Evolutionary conservation across 2,888 invertebrate genomes (phyloP), one percentile per base, ranked within the genome.

Genomic region (Trilocha varians): DNA sequence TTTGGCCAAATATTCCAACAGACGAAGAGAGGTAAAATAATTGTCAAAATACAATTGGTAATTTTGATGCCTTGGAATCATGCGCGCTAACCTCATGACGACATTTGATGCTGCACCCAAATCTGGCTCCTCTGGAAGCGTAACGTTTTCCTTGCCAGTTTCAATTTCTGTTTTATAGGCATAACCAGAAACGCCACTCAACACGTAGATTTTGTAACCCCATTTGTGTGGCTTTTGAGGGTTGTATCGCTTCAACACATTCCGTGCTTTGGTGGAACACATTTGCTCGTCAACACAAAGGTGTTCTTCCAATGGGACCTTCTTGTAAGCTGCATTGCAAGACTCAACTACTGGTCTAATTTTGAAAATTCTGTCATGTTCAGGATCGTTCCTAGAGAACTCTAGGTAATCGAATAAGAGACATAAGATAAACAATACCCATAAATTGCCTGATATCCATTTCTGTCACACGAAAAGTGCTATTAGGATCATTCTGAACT

Each of bases 161-260:
- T 62, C 54, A 32, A 52, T 43, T 48, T 70, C 62, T 35, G 50
- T 50, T 38, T 63, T 59, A 41, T 66, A 63, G 5, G 54, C 57
- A 43, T 48, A 62, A 4, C 63, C 45, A 5, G n/a, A n/a, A 9
- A 57, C 53, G 13, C 57, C 56, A 54, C 60, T 48, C 18, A 66
- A 43, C 5, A 68, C 62, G 43, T 47, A 61, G 4, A 61, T 40
- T 44, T 62, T 62, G 38, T 52, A 65, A 6, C 64, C 64, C 58
- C 58, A 62, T 53, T 69, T 70, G 40, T 65, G 56, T 4, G 66
- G 64, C 41, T 67, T 69, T 16, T 57, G 48, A n/a, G 64, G 59
- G 25, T 57, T 55, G 41, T 68, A 71, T 43, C 55, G 51, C 44
- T 65, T 64, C 44, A 65, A 42, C 16, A 34, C 50, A 43, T 52